Evolutionary conservation across 2,888 invertebrate genomes (phyloP).

Genomic region (Adelphocoris suturalis): DNA sequence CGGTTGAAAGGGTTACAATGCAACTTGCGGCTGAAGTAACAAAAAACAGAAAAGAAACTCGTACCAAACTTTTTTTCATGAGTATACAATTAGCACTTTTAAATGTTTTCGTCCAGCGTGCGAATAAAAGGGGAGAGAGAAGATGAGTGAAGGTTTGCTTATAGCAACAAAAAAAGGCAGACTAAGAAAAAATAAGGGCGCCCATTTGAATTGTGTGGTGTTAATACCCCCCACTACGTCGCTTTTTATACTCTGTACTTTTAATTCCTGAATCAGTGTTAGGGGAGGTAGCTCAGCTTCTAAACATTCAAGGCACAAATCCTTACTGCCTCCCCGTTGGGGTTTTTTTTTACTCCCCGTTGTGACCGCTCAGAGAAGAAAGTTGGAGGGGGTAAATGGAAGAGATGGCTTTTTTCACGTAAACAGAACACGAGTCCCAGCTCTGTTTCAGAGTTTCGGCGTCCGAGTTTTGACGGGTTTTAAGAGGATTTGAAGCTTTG

Average conservation of each 20-base stretch:
- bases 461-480: background rate
- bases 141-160: constrained; percentile 33
- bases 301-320: constrained; percentile 55
- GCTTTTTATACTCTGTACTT: constrained; percentile 24
- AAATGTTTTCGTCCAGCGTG: background rate
- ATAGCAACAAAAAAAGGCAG: background rate
- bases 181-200: background rate
- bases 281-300: background rate
- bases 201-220: constrained; percentile 49
- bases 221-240: constrained; percentile 25
- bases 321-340: background rate
- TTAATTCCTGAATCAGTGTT: constrained; percentile 47
- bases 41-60: background rate
- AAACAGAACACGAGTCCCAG: constrained; percentile 6
- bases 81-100: constrained; percentile 13
- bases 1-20: background rate
- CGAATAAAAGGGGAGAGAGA: background rate
- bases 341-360: background rate
- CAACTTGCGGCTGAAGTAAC: background rate
- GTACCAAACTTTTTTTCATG: constrained; percentile 3
- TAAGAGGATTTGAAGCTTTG: background rate
- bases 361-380: background rate
- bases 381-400: constrained; percentile 1
- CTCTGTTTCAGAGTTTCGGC: constrained; percentile 14
- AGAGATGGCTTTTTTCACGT: constrained; percentile 27